Evolutionary conservation across 2,888 invertebrate genomes (phyloP).

Genomic region (Cephus sareptanus): DNA sequence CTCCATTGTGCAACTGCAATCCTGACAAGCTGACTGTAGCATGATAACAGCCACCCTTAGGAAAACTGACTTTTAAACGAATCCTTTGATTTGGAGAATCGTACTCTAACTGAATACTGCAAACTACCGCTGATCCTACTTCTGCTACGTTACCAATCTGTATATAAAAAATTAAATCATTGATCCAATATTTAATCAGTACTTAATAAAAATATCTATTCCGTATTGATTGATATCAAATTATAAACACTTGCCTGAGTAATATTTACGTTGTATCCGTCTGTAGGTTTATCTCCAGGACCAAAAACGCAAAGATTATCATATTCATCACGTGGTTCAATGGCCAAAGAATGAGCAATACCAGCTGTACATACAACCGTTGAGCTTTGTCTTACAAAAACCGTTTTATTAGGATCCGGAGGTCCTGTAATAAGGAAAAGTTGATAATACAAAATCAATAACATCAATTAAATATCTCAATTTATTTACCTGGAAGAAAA

Average conservation of each 20-base stretch:
- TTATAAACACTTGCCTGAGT: constrained; percentile 53
- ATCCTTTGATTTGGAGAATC: constrained; percentile 84
- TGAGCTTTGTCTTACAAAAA: constrained; percentile 84
- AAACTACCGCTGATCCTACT: constrained; percentile 69
- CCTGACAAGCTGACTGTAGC: constrained; percentile 83
- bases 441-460: background rate
- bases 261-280: constrained; percentile 68
- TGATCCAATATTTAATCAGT: background rate
- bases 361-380: constrained; percentile 87
- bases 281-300: constrained; percentile 72
- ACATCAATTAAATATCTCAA: background rate
- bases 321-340: constrained; percentile 93
- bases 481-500: constrained; percentile 76
- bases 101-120: constrained; percentile 73
- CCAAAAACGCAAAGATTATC: constrained; percentile 83
- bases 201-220: background rate
- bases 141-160: constrained; percentile 74
- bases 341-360: constrained; percentile 79
- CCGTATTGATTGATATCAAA: background rate
- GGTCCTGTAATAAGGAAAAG: constrained; percentile 69
- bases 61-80: constrained; percentile 81
- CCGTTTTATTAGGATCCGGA: constrained; percentile 84
- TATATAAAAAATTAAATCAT: constrained; percentile 21
- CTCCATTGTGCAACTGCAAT: constrained; percentile 84
- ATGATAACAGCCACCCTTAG: constrained; percentile 83